phyloP scores from a whole-genome alignment of 2,113 vertebrate species.

The Podarcis muralis region DNA sequence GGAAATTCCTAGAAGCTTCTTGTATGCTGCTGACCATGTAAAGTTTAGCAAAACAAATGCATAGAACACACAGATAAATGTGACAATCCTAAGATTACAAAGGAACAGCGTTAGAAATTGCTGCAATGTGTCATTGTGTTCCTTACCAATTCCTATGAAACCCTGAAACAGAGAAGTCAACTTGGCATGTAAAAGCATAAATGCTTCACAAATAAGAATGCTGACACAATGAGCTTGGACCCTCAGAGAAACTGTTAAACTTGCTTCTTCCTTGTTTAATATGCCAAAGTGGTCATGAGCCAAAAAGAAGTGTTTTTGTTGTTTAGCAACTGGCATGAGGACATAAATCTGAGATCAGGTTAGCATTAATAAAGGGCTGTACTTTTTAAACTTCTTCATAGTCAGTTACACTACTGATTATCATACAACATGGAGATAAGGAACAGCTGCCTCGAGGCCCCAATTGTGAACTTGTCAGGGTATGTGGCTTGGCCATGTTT shows the following conservation, averaged over 20 bases:
- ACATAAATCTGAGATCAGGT: not conserved
- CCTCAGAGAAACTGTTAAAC: not conserved
- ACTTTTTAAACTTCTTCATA: not conserved
- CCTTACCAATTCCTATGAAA: not conserved
- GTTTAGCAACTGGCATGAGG: too few species aligned
- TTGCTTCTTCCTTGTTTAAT: not conserved
- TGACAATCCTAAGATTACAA: not conserved
- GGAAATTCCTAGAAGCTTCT: not conserved
- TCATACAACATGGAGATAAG: not conserved
- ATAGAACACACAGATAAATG: not conserved
- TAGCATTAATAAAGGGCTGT: not conserved
- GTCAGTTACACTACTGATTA: not conserved
- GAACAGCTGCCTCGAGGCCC: not conserved
- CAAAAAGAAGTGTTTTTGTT: not conserved
- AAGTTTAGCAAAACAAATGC: not conserved
- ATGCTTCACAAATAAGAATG: not conserved
- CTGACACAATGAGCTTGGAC: not conserved
- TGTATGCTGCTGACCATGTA: not conserved
- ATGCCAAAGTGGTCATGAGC: not conserved
- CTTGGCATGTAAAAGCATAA: not conserved
- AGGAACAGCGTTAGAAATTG: not conserved
- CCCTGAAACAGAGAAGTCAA: not conserved
- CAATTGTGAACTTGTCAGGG: not conserved
- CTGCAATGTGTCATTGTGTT: not conserved
- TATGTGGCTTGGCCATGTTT: not conserved